Base-by-base conservation (phyloP, 2,888 invertebrate species). In the Nomada goodeniana region DNA sequence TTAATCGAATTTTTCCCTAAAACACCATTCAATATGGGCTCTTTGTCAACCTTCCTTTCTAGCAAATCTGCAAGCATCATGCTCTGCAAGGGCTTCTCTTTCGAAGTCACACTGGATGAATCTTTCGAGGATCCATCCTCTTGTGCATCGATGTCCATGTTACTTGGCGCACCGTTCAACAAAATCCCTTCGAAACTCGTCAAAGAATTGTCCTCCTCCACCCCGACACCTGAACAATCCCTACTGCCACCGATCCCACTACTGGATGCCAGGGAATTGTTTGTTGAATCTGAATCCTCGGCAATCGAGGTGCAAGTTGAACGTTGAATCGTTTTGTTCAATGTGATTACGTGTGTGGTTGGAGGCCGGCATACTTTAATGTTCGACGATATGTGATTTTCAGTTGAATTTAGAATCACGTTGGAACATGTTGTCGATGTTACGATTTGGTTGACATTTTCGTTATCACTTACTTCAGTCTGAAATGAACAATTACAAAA, bases 21-120 rank as follows among this genome's bases (percentile, higher is more conserved):
- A 26, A 95, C 94, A 5, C 96, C 96, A 90, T 96, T 96, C 88
- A 95, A 90, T 59, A 95, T 93, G 0, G 95, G 94, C 72, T 95
- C 95, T 77, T 95, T 95, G 65, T 96, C 95, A 15, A 96, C 95
- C 92, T 97, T 97, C 90, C 97, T 96, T 92, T 98, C 98, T 4
- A 98, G 94, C 69, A 98, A 94, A 92, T 98, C 98, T 0, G 97
- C 97, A 63, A 98, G 94, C 96, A 98, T 97, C 91, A 93, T 92
- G 47, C 91, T 91, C 57, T 93, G 93, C 68, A 95, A 88, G 0
- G 95, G 95, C 93, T 97, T 97, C 90, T 96, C 96, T 91, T 93
- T 93, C 1, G 91, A 91, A 20, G 89, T 80, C 4, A 92, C 80
- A 59, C 92, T 92, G 52, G 92, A 91, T 0, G 94, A 94, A 76